Evolutionary conservation across 1,140 invertebrate genomes (phyloP).

Genomic region (Hylaeus anthracinus): DNA sequence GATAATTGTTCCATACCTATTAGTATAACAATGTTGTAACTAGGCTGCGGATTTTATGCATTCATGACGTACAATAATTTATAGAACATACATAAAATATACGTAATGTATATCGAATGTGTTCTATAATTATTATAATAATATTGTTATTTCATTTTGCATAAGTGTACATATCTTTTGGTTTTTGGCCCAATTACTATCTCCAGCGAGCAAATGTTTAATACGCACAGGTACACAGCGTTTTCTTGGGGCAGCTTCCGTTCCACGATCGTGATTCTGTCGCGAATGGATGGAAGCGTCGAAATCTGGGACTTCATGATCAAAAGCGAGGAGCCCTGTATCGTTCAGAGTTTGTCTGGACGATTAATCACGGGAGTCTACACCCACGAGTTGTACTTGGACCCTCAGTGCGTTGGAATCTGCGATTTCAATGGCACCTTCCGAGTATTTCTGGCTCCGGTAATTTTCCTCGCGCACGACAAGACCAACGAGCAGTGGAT

Average conservation of each 20-base stretch:
- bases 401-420: conserved; percentile 71
- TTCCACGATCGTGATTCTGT: conserved; percentile 80
- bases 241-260: conserved; percentile 80
- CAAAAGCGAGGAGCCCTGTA: conserved; percentile 73
- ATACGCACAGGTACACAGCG: conserved; percentile 77
- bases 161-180: no score
- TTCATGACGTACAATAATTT: no score
- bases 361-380: conserved; percentile 73
- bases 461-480: conserved; percentile 72
- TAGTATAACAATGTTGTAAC: no score
- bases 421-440: conserved; percentile 84
- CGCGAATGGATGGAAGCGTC: conserved; percentile 80
- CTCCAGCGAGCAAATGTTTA: background rate
- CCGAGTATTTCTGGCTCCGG: conserved; percentile 82
- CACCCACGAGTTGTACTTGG: conserved; percentile 63
- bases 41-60: no score
- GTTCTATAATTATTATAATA: no score
- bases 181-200: no score
- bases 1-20: no score
- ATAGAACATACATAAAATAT: no score
- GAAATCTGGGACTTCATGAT: conserved; percentile 83
- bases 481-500: conserved; percentile 66
- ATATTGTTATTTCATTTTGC: no score
- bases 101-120: no score
- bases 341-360: conserved; percentile 71